These are phyloP conservation scores for Conomelus anceps DNA, from an alignment of 2,888 invertebrate species.

Conservation along the genomic window DNA sequence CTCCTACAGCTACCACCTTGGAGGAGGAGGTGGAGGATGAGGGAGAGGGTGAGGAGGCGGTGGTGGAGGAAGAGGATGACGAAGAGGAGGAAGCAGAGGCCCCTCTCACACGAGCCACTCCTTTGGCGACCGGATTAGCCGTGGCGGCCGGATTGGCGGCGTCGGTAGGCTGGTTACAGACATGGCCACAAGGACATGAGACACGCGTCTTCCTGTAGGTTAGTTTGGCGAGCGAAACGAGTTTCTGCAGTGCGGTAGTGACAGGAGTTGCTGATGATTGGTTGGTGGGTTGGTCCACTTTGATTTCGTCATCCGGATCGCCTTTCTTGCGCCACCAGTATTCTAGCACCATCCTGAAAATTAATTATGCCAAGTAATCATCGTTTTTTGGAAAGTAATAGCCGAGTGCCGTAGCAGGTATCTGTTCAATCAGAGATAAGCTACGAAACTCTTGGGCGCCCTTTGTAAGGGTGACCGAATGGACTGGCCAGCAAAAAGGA, in stretches of 20 bases:
- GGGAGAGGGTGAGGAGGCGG: too few species aligned
- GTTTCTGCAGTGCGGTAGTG: conserved; percentile 41
- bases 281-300: conserved; percentile 20
- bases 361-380: too few species aligned
- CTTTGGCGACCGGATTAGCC: neutral
- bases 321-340: conserved; percentile 16
- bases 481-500: too few species aligned
- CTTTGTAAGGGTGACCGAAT: too few species aligned
- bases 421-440: too few species aligned
- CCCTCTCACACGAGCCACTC: neutral
- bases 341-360: neutral
- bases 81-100: too few species aligned
- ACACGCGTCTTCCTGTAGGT: conserved; percentile 39
- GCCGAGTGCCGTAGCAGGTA: too few species aligned
- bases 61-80: too few species aligned
- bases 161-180: conserved; percentile 42
- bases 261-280: conserved; percentile 26
- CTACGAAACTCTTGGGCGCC: too few species aligned
- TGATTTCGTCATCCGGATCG: conserved; percentile 24
- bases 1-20: neutral
- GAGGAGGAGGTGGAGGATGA: too few species aligned
- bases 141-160: conserved; percentile 1
- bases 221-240: conserved; percentile 45
- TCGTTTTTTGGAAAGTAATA: too few species aligned
- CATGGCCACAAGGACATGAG: conserved; percentile 51